Base-by-base conservation (phyloP, 2,888 invertebrate genomes). In the Marasmarcha lunaedactyla region DNA sequence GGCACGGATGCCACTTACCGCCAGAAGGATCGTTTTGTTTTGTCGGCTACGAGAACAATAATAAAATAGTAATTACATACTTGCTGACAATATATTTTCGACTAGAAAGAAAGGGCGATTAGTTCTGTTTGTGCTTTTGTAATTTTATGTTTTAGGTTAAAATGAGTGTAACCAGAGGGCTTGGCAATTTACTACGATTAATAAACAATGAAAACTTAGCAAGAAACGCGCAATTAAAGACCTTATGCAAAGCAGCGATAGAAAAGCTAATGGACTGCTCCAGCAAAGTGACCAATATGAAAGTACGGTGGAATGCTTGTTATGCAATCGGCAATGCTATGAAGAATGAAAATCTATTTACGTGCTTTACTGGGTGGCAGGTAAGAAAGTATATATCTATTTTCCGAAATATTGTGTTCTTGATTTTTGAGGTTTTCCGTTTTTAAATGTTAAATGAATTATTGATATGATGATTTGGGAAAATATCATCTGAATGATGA, bases 291-390 rank as follows among this genome's bases (percentile, higher is more conserved):
- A 86, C 87, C 37, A 90, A 90, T 63, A 92, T 94, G 87, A 95
- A 95, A 81, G 93, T 94, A 27, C 87, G 94, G 39, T 96, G 96
- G 96, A 96, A 96, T 70, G 90, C 95, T 1, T 96, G 95, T 64
- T 92, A 95, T 63, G 94, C 95, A 1, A 72, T 95, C 41, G 92
- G 94, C 14, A 92, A 90, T 54, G 86, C 92, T 44, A 86, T 95
- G 77, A 90, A 86, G 54, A 89, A 89, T 57, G 74, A 81, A 2
- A 56, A 66, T 34, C 55, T 88, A 15, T 87, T 77, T 46, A 64
- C 63, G 6, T 66, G 67, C 37, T 68, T 76, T 2, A 74, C 42
- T 42, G 74, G 73, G 20, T 89, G 88, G 87, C 87, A 87, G 84
- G 85, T 84, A 54, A 50, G 42, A 5, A 2, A 30, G 10, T n/a